Conservation (phyloP, 2,888 invertebrate genomes). For the Meganola albula region DNA sequence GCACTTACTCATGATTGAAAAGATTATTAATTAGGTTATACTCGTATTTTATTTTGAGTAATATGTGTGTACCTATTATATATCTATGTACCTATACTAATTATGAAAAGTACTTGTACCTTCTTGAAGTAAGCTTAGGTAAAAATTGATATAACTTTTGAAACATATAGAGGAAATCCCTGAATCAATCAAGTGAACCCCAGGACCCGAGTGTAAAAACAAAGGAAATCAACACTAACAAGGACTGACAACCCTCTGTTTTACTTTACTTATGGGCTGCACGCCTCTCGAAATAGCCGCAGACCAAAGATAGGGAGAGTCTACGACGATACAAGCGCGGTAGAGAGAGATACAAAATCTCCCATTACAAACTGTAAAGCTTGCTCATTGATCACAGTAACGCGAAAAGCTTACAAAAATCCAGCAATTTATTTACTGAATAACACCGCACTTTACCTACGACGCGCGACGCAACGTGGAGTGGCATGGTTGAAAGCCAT, state of each 20-base stretch:
- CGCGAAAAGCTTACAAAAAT: slow-evolving; percentile 71
- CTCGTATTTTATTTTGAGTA: too few species aligned
- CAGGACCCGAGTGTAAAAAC: slow-evolving; percentile 36
- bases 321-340: slow-evolving; percentile 21
- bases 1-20: background rate
- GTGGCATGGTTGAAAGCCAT: slow-evolving; percentile 10
- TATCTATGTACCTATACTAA: too few species aligned
- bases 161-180: slow-evolving; percentile 15
- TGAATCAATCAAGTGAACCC: slow-evolving; percentile 46
- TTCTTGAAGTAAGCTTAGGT: too few species aligned
- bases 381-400: slow-evolving; percentile 69
- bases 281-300: slow-evolving; percentile 46
- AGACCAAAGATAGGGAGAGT: slow-evolving; percentile 37
- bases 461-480: slow-evolving; percentile 10
- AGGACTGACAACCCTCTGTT: slow-evolving; percentile 53
- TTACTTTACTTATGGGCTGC: slow-evolving; percentile 37
- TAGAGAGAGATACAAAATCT: slow-evolving; percentile 44
- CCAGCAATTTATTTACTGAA: slow-evolving; percentile 70
- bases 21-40: too few species aligned
- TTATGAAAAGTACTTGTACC: too few species aligned
- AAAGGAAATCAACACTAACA: slow-evolving; percentile 52
- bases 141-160: too few species aligned
- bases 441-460: slow-evolving; percentile 41
- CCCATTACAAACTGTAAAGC: slow-evolving; percentile 66
- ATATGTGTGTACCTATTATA: too few species aligned